These are phyloP conservation scores for Ciona savignyi DNA, from an alignment of 23 tunicate species.

Conservation along the genomic window DNA sequence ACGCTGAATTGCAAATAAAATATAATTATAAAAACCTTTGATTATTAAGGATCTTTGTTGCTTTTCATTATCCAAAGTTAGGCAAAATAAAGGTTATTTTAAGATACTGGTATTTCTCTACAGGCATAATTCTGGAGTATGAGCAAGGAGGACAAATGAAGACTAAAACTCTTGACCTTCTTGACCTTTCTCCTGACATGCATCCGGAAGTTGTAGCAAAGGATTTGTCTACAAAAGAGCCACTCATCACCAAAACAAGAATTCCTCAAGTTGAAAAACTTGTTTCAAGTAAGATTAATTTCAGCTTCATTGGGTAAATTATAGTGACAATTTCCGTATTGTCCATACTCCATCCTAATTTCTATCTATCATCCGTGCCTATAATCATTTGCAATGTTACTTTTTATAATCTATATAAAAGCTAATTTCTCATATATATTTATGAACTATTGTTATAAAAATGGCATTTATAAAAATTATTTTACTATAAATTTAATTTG, in stretches of 20 bases:
- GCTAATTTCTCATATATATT: no score
- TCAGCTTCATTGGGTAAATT: no score
- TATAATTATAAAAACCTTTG: neutral
- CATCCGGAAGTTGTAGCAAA: conserved; percentile 38
- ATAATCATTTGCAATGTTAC: no score
- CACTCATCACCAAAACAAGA: conserved; percentile 69
- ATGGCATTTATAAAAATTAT: no score
- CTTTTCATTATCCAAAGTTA: no score
- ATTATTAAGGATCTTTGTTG: neutral
- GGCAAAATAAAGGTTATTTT: no score
- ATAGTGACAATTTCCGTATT: no score
- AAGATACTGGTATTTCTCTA: neutral
- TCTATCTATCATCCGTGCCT: no score
- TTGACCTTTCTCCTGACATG: conserved; percentile 46
- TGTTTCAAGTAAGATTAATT: conserved; percentile 37
- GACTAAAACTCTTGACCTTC: conserved; percentile 76
- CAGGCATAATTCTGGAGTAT: conserved; percentile 87
- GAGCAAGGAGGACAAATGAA: conserved; percentile 75
- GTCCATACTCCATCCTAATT: no score
- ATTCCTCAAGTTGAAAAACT: conserved; percentile 72
- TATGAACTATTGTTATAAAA: no score
- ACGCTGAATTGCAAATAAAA: neutral
- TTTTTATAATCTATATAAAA: no score
- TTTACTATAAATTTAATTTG: no score
- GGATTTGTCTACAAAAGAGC: conserved; percentile 41